Conservation (phyloP, 2,888 invertebrate species). For the Patella ulyssiponensis region DNA sequence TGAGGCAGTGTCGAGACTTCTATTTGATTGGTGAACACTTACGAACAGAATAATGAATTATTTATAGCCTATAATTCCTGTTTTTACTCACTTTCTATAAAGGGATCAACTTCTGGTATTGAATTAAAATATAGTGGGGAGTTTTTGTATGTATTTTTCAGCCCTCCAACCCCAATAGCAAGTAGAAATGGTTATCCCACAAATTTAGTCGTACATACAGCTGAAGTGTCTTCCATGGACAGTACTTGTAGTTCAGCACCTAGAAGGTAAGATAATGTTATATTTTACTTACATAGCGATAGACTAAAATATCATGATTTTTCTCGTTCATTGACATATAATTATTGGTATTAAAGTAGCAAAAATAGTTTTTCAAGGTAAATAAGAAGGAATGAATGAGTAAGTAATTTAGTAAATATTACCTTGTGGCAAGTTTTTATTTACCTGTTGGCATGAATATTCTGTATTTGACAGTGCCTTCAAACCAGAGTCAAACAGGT, state of each 20-base stretch:
- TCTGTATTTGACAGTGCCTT: too few species aligned
- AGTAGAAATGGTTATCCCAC: slow-evolving; percentile 91
- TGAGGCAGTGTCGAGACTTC: too few species aligned
- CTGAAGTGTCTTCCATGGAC: slow-evolving; percentile 79
- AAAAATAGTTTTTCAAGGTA: too few species aligned
- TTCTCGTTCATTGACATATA: background rate
- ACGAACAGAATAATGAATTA: too few species aligned
- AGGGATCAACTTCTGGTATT: background rate
- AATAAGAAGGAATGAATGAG: too few species aligned
- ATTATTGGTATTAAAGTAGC: background rate
- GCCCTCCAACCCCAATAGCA: slow-evolving; percentile 93
- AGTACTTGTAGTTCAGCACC: slow-evolving; percentile 57
- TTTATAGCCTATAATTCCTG: too few species aligned
- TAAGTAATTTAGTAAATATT: too few species aligned
- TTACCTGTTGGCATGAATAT: too few species aligned
- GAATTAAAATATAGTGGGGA: background rate
- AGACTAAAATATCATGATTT: background rate
- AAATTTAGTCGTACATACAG: slow-evolving; percentile 76
- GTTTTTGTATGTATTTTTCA: slow-evolving; percentile 66
- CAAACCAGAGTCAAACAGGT: too few species aligned
- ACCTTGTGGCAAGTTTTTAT: too few species aligned
- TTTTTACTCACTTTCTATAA: too few species aligned
- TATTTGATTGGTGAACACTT: too few species aligned
- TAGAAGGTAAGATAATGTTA: slow-evolving; percentile 34
- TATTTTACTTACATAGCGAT: background rate